These are phyloP conservation scores for Arctocebus calabarensis DNA, from an alignment of 2,797 vertebrate genomes.

Conservation along the genomic window DNA sequence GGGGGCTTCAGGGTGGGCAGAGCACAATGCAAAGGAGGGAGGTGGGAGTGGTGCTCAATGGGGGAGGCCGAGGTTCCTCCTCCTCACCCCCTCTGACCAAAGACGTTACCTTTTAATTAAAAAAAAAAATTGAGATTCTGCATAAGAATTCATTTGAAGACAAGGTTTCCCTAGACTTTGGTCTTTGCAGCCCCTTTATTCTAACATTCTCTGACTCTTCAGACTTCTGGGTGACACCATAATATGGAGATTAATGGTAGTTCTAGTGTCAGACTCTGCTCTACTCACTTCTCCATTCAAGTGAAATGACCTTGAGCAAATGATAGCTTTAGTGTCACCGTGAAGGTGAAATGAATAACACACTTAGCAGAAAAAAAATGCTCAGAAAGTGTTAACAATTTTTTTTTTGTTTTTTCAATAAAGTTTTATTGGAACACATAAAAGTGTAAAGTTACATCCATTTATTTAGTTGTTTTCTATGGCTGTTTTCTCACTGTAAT, in stretches of 20 bases:
- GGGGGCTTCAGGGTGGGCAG: background rate
- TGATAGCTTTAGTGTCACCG: background rate
- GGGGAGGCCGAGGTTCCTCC: background rate
- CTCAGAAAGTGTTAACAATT: background rate
- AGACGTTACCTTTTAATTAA: background rate
- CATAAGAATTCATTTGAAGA: background rate
- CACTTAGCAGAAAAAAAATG: background rate
- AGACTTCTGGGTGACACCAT: too few species aligned
- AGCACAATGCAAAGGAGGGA: background rate
- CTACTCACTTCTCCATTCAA: background rate
- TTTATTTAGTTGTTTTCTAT: background rate
- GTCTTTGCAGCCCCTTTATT: background rate
- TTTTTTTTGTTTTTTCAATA: constrained; percentile 27
- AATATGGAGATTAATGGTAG: background rate
- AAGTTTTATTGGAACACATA: background rate
- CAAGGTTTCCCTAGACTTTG: background rate
- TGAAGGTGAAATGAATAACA: background rate
- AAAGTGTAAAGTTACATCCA: too few species aligned
- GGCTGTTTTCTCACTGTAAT: background rate
- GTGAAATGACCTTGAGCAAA: background rate
- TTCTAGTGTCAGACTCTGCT: background rate
- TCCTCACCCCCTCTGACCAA: background rate
- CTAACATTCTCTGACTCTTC: background rate
- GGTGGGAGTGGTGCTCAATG: rapidly evolving
- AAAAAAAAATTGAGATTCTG: background rate